A percentile compares a stretch with the other conserved stretches of the same genome.
Conservation (phyloP, 2,113 vertebrate species). For the Pao palembangensis region DNA sequence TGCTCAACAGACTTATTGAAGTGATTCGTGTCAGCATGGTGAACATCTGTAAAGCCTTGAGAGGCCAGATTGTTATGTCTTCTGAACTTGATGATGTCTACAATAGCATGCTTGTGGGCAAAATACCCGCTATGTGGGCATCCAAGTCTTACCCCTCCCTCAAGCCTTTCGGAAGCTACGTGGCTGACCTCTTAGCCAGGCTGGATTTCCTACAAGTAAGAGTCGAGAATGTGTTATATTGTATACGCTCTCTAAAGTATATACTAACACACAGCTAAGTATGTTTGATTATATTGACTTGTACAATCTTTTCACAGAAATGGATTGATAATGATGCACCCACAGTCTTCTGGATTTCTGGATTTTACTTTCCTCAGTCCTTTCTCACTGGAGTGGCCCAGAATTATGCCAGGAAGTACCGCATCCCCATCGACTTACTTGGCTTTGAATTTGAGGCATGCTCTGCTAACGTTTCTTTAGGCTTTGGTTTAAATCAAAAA, state of each 20-base stretch:
- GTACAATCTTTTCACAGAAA: slow-evolving; percentile 70
- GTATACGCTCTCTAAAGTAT: too few species aligned
- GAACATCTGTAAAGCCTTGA: slow-evolving; percentile 83
- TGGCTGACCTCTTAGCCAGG: slow-evolving; percentile 82
- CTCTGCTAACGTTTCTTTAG: not conserved
- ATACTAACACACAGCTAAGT: not conserved
- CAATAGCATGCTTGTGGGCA: slow-evolving; percentile 86
- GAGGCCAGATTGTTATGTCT: slow-evolving; percentile 91
- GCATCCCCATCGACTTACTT: slow-evolving; percentile 86
- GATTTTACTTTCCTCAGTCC: slow-evolving; percentile 94
- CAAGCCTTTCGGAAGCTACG: slow-evolving; percentile 85
- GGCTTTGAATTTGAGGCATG: slow-evolving; percentile 91
- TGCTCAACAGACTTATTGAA: slow-evolving; percentile 76
- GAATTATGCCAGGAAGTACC: slow-evolving; percentile 90
- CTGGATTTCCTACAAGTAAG: slow-evolving; percentile 86
- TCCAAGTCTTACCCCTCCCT: slow-evolving; percentile 90
- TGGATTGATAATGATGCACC: slow-evolving; percentile 83
- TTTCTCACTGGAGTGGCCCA: slow-evolving; percentile 91
- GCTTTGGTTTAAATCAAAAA: slow-evolving; percentile 1
- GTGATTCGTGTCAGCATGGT: slow-evolving; percentile 83
- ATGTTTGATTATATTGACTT: not conserved
- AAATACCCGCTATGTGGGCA: slow-evolving; percentile 86
- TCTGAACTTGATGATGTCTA: slow-evolving; percentile 88
- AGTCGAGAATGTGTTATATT: not conserved
- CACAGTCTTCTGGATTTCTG: slow-evolving; percentile 90